Evolutionary conservation across 2,113 vertebrate species (phyloP).

Genomic region (Sigmodon hispidus): DNA sequence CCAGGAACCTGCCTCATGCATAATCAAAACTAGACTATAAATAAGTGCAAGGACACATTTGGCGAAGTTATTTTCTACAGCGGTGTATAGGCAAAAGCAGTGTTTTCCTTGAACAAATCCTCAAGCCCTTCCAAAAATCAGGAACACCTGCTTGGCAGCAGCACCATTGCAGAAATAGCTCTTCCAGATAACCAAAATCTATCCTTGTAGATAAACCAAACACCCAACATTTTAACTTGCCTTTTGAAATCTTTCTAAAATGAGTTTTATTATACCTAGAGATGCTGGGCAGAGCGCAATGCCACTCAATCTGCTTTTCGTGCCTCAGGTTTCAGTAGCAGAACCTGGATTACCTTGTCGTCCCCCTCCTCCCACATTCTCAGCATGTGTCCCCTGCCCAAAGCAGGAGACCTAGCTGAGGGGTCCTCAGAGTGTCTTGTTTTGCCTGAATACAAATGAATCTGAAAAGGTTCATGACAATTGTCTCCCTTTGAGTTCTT

Average conservation of each 20-base stretch:
- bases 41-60: conserved; percentile 64
- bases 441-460: neutral
- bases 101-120: conserved; percentile 48
- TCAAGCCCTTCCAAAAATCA: conserved; percentile 31
- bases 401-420: neutral
- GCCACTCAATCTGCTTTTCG: neutral
- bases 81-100: neutral
- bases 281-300: neutral
- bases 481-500: neutral
- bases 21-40: conserved; percentile 77
- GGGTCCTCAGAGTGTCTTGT: neutral
- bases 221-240: neutral
- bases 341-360: neutral
- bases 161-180: neutral
- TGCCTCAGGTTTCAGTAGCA: neutral
- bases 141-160: conserved; percentile 39
- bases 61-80: conserved; percentile 67
- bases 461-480: neutral
- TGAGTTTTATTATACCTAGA: neutral
- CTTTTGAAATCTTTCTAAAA: conserved; percentile 8
- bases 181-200: conserved; percentile 22
- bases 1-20: conserved; percentile 74
- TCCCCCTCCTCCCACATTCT: neutral
- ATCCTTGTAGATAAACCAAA: neutral
- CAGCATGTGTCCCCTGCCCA: neutral